Base-by-base conservation (phyloP, 2,797 vertebrate genomes). In the Halcyon smyrnensis region DNA sequence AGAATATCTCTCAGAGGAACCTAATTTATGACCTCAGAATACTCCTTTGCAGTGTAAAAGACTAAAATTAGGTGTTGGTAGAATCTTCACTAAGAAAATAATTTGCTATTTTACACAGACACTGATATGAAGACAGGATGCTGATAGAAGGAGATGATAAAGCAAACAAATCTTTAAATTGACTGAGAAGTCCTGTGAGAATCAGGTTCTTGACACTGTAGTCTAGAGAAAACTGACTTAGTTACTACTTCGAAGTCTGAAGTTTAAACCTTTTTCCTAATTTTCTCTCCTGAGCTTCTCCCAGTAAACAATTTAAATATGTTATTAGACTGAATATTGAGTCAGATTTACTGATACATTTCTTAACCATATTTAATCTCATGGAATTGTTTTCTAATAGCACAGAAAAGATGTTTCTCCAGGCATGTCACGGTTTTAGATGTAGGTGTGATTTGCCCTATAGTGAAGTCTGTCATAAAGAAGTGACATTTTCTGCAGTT, bases 341-440 rank as follows among this genome's bases (percentile, higher is more conserved):
- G 13, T 82, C 30, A 65, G 21, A 88, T 87, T 91, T 91, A 65
- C 11, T 27, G 43, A n/a, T 57, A 63, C n/a, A 4, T 4, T 53
- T 93, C 50, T 85, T 82, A 92, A 95, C 79, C 64, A 54, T 62
- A 67, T 14, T 68, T 92, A 87, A 92, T 90, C 12, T 28, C 3
- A 2, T 23, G 23, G 34, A 91, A 84, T 56, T 77, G 4, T 88
- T 91, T 87, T 92, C 34, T 69, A 79, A 28, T 2, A 65, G 5
- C 24, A 54, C 43, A 63, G 37, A 76, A 85, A 82, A 69, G 19
- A 41, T 6, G 1, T 8, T 65, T 84, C 85, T 87, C 39, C 12
- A 53, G 28, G 32, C 5, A 41, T 21, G 25, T 43, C 13, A 50
- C 50, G 28, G 21, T 34, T 94, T 75, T 59, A 85, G 16, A 30